A percentile compares a stretch with the other conserved stretches of the same genome.
These are phyloP conservation scores for Eidolon helvum DNA, from an alignment of 2,113 vertebrate species.

Conservation along the genomic window DNA sequence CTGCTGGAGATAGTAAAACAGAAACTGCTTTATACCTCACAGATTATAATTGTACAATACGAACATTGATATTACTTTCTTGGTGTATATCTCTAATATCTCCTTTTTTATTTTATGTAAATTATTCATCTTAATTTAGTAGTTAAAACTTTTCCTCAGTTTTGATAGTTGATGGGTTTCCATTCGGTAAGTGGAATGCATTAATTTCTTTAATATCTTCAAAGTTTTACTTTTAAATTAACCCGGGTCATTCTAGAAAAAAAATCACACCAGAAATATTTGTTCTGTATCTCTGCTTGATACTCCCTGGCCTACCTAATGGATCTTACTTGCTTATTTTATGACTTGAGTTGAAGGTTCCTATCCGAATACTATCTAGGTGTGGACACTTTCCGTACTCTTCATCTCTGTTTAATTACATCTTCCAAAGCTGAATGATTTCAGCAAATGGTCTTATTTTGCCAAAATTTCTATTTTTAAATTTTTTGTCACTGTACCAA, in stretches of 20 bases:
- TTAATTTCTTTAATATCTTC: slow-evolving; percentile 60
- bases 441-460: background rate
- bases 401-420: background rate
- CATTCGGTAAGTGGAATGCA: slow-evolving; percentile 61
- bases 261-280: slow-evolving; percentile 10
- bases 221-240: slow-evolving; percentile 56
- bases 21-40: background rate
- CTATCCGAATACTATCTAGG: background rate
- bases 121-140: slow-evolving; percentile 54
- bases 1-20: background rate
- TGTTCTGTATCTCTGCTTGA: background rate
- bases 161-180: slow-evolving; percentile 55
- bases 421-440: slow-evolving; percentile 7
- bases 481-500: background rate
- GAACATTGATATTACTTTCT: background rate
- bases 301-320: background rate
- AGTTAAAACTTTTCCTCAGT: slow-evolving; percentile 40
- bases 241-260: background rate
- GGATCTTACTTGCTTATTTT: slow-evolving; percentile 26
- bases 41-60: background rate
- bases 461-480: background rate
- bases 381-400: slow-evolving; percentile 36
- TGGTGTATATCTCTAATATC: background rate
- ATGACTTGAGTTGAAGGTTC: slow-evolving; percentile 45
- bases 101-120: slow-evolving; percentile 21